These are phyloP conservation scores for Dichetophora obliterata DNA, from an alignment of 2,888 invertebrate genomes.

Conservation along the genomic window DNA sequence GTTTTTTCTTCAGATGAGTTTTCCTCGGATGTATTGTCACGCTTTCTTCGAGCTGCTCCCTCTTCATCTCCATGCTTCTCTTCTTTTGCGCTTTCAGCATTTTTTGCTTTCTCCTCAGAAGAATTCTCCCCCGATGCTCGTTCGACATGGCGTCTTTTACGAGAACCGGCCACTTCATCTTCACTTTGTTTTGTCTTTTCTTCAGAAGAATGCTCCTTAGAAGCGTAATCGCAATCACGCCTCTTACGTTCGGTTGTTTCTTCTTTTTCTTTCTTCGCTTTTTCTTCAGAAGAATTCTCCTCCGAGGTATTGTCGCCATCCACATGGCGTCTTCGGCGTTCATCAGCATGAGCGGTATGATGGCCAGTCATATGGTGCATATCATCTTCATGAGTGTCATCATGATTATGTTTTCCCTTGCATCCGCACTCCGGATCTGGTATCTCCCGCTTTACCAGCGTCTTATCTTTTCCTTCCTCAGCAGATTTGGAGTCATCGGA, in stretches of 20 bases:
- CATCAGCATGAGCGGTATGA: too few species aligned
- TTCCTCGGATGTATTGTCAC: slow-evolving; percentile 19
- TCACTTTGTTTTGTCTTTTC: neutral
- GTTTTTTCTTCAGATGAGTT: slow-evolving; percentile 32
- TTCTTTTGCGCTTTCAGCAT: neutral
- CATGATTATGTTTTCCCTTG: too few species aligned
- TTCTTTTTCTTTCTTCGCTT: neutral
- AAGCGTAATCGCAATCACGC: slow-evolving; percentile 16
- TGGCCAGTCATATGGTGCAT: too few species aligned
- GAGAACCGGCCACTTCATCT: neutral
- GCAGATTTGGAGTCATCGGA: neutral
- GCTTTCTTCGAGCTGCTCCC: slow-evolving; percentile 5
- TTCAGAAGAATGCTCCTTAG: slow-evolving; percentile 7
- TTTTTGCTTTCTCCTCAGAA: slow-evolving; percentile 28
- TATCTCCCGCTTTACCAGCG: slow-evolving; percentile 28
- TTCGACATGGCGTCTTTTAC: slow-evolving; percentile 21
- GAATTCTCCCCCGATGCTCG: slow-evolving; percentile 38
- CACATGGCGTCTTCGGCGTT: neutral
- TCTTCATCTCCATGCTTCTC: neutral
- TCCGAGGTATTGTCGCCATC: neutral
- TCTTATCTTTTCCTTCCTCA: neutral
- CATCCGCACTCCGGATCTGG: slow-evolving; percentile 30
- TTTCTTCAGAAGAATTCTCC: neutral
- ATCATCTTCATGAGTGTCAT: too few species aligned
- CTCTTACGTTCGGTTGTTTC: neutral